Evolutionary conservation across 2,888 invertebrate genomes (phyloP).

Genomic region (Galeopsomyia nigrocyanea): DNA sequence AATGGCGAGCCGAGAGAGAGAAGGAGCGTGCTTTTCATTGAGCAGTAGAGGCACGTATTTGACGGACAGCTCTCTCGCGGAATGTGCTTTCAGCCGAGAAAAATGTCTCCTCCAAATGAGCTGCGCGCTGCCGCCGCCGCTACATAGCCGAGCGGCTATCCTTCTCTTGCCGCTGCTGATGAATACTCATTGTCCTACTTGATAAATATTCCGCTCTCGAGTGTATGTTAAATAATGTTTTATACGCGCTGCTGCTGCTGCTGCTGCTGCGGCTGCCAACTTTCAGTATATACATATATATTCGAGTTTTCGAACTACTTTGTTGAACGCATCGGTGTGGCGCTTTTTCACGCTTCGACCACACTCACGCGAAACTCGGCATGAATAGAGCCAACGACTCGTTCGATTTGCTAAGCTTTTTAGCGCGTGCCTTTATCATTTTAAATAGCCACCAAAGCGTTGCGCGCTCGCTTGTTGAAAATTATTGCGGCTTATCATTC

Average conservation of each 20-base stretch:
- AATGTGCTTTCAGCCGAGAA: conserved; percentile 15
- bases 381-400: not conserved
- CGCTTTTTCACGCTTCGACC: not conserved
- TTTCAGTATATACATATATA: conserved; percentile 8
- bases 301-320: conserved; percentile 24
- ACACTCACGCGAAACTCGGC: too few relatives aligned
- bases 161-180: conserved; percentile 7
- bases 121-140: not conserved
- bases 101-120: conserved; percentile 9
- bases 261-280: not conserved
- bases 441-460: too few relatives aligned
- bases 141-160: not conserved
- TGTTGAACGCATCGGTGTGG: not conserved
- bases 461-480: too few relatives aligned
- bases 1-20: not conserved
- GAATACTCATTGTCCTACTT: conserved; percentile 38
- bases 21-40: conserved; percentile 28
- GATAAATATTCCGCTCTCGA: conserved; percentile 33
- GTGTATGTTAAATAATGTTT: conserved; percentile 41
- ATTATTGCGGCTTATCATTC: too few relatives aligned
- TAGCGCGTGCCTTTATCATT: not conserved
- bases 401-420: conserved; percentile 9
- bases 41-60: conserved; percentile 34
- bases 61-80: conserved; percentile 17
- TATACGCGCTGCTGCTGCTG: not conserved